Evolutionary conservation across 2,888 invertebrate genomes (phyloP).

Genomic region (Ariolimax columbianus): DNA sequence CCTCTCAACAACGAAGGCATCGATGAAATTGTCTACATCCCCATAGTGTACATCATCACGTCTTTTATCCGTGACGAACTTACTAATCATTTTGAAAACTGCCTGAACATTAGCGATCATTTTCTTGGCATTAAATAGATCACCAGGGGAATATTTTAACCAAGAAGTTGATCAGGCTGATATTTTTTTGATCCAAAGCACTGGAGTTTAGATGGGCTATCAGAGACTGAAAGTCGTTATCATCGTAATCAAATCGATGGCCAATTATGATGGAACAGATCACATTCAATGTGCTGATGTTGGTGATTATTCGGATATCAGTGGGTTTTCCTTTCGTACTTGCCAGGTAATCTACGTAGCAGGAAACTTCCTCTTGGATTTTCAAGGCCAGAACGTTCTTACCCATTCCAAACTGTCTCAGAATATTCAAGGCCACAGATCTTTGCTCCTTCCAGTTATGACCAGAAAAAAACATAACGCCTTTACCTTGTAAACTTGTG

Average conservation of each 20-base stretch:
- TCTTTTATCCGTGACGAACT: neutral
- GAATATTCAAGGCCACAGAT: neutral
- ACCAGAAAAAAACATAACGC: neutral
- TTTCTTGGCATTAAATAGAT: conserved; percentile 1
- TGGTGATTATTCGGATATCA: neutral
- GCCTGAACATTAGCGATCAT: neutral
- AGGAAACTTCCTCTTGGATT: neutral
- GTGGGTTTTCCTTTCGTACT: neutral
- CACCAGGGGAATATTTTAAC: neutral
- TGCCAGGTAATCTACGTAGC: conserved; percentile 9
- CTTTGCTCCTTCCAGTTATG: neutral
- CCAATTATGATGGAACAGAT: conserved; percentile 3
- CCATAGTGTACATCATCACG: neutral
- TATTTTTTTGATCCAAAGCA: neutral
- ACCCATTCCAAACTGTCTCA: neutral
- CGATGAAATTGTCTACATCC: conserved; percentile 6
- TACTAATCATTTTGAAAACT: neutral
- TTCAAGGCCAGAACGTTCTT: conserved; percentile 11
- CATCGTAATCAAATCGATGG: neutral
- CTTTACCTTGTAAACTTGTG: neutral
- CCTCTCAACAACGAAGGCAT: neutral
- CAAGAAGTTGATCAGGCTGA: conserved; percentile 10
- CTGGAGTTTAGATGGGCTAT: neutral
- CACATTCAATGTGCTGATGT: conserved; percentile 3
- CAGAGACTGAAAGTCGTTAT: neutral